phyloP scores from a whole-genome alignment of 2,113 vertebrate genomes.

The Tapirus terrestris region DNA sequence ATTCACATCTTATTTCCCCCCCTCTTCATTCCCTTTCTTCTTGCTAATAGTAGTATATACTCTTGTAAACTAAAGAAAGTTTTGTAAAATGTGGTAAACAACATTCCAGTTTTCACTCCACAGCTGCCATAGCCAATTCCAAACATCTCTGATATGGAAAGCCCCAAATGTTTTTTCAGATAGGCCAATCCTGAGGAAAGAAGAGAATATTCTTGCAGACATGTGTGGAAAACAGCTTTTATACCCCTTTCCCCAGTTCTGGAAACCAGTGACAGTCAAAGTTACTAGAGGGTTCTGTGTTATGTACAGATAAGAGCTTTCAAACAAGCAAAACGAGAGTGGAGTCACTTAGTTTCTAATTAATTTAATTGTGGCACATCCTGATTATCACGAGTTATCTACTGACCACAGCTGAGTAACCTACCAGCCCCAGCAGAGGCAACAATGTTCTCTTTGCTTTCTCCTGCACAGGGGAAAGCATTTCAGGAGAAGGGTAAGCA shows the following conservation, averaged over 20 bases:
- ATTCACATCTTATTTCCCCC: neutral
- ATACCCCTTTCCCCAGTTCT: slow-evolving; percentile 9
- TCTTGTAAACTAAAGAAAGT: slow-evolving; percentile 13
- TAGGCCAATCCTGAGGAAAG: neutral
- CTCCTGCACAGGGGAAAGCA: neutral
- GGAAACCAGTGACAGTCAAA: neutral
- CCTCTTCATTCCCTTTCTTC: neutral
- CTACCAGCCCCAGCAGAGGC: neutral
- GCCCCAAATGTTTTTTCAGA: neutral
- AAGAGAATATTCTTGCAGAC: slow-evolving; percentile 13
- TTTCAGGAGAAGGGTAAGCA: neutral
- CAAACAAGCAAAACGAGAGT: slow-evolving; percentile 53
- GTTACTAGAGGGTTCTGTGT: neutral
- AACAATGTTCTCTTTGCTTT: neutral
- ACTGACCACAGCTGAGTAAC: neutral
- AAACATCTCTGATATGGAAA: slow-evolving; percentile 20
- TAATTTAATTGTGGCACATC: slow-evolving; percentile 31
- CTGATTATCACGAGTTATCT: slow-evolving; percentile 61
- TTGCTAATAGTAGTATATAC: neutral
- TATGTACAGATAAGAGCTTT: slow-evolving; percentile 64
- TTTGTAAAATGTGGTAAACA: neutral
- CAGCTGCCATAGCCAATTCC: slow-evolving; percentile 48
- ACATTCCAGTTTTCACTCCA: neutral
- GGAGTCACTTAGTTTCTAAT: slow-evolving; percentile 65
- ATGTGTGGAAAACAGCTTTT: slow-evolving; percentile 10